Conservation (phyloP, 1,140 invertebrate genomes). For the Drosophila bocki region DNA sequence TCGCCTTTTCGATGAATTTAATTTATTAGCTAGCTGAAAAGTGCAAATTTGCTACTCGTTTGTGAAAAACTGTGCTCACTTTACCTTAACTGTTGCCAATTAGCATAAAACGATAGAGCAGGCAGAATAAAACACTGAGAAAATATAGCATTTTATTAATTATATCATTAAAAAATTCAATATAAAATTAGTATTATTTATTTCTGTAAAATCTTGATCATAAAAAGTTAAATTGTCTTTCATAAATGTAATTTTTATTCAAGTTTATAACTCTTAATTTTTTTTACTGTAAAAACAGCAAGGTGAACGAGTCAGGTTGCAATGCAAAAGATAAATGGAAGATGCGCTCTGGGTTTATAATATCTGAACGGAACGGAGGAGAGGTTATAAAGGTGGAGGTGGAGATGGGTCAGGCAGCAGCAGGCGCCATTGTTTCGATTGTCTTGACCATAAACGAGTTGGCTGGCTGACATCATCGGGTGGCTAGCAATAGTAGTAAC, state of each 20-base stretch:
- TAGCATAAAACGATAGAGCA: constrained; percentile 62
- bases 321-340: constrained; percentile 74
- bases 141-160: neutral
- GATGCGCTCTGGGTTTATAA: constrained; percentile 53
- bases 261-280: neutral
- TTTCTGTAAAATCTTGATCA: neutral
- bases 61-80: constrained; percentile 59
- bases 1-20: constrained; percentile 59
- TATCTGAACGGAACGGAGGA: constrained; percentile 12
- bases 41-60: constrained; percentile 67
- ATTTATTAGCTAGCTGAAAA: constrained; percentile 68
- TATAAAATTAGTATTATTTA: neutral
- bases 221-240: neutral
- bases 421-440: constrained; percentile 67
- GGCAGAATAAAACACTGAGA: constrained; percentile 18
- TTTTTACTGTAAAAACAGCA: constrained; percentile 25
- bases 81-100: constrained; percentile 68
- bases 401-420: constrained; percentile 21
- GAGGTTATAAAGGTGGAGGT: neutral
- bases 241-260: no score
- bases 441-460: constrained; percentile 54
- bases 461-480: constrained; percentile 60
- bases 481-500: constrained; percentile 23
- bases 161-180: neutral
- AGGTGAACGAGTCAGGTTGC: constrained; percentile 69